Base-by-base conservation (phyloP, 2,888 invertebrate genomes). In the Erynnis tages region DNA sequence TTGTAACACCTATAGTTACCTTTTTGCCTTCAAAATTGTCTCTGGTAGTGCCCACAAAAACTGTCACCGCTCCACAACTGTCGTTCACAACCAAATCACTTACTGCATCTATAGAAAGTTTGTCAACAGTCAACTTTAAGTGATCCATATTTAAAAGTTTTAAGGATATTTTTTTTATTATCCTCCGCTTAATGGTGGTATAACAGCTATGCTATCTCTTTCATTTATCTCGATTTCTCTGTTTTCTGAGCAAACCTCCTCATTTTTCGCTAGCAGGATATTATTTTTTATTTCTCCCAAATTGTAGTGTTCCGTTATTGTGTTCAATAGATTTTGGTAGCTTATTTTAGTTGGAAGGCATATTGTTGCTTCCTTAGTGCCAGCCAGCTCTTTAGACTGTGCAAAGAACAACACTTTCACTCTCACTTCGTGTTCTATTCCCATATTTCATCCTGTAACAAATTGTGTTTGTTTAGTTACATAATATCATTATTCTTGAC, bases 131-230 rank as follows among this genome's bases (percentile, higher is more conserved):
- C 38, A 98, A 74, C 69, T 94, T 91, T 11, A 96, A 67, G 61
- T 92, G 90, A 84, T 96, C 93, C 93, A 94, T 95, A n/a, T 29
- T 47, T 63, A n/a, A 23, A 3, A 44, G 10, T 21, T 23, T 6
- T 17, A 29, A 38, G 0, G 6, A 5, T 16, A 16, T n/a, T 6
- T 3, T 7, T 25, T 14, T 10, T 10, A 21, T 88, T 92, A 95
- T 66, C 98, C 98, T 66, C 98, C 98, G 83, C 98, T 98, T 44
- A 98, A 90, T 0, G 98, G 98, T 46, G 98, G 98, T 71, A 98
- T 98, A 8, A 98, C 91, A 56, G 98, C 98, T 57, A 98, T 91
- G 78, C 93, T 95, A 89, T 98, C 97, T 57, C 92, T 93, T 17
- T 92, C 87, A 29, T 90, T 90, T 4, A 96, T 79, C 14, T 83